A percentile compares a stretch with the other conserved stretches of the same genome.
These are phyloP conservation scores for Tapera naevia DNA, from an alignment of 2,797 vertebrate genomes.

Conservation along the genomic window DNA sequence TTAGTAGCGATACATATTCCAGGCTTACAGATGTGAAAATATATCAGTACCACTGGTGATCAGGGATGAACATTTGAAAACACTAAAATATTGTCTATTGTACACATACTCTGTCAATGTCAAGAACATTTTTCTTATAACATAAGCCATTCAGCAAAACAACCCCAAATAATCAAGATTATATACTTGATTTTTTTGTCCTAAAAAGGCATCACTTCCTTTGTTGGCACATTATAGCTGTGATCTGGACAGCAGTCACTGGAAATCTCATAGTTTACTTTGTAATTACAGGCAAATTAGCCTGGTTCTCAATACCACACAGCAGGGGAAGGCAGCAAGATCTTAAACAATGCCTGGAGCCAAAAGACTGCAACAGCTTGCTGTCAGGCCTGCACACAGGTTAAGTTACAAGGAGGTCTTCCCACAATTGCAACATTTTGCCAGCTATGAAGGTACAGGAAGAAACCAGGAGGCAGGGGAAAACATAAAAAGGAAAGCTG, in stretches of 20 bases:
- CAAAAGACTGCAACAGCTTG: slow-evolving; percentile 8
- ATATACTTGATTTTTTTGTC: neutral
- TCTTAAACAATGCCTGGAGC: slow-evolving; percentile 11
- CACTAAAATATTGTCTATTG: neutral
- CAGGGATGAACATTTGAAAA: neutral
- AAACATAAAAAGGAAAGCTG: neutral
- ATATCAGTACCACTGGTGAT: neutral
- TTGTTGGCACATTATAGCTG: neutral
- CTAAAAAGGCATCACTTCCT: neutral
- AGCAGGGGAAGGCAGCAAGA: slow-evolving; percentile 19
- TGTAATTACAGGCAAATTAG: neutral
- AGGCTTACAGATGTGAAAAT: neutral
- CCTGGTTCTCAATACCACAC: slow-evolving; percentile 21
- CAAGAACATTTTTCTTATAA: neutral
- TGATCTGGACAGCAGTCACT: neutral
- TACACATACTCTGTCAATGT: neutral
- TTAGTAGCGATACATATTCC: neutral
- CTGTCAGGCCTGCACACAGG: neutral
- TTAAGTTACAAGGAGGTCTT: slow-evolving; percentile 6
- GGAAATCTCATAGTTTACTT: slow-evolving; percentile 2
- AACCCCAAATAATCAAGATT: neutral
- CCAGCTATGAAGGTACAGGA: neutral
- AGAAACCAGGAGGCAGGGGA: neutral
- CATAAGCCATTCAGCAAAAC: neutral
- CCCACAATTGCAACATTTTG: neutral